Base-by-base conservation (phyloP, 2,113 vertebrate species). In the Marmota monax region DNA sequence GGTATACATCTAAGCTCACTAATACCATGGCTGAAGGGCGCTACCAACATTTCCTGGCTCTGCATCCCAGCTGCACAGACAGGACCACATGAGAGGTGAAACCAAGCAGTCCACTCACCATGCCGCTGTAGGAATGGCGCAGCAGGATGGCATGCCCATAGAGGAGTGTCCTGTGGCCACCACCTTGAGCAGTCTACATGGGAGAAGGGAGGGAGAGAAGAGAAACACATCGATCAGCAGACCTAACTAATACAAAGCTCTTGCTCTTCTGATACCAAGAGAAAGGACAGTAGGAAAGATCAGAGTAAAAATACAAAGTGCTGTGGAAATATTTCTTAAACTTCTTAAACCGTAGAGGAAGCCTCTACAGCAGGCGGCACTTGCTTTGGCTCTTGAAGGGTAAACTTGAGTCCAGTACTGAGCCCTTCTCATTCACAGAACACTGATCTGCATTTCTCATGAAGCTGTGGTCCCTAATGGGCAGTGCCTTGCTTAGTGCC, bases 101-200 rank as follows among this genome's bases (percentile, higher is more conserved):
- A 34, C 8, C 23, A 12, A 53, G 34, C 27, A 2, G 0, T 0
- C 61, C 86, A 98, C 99, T 97, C 97, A 99, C 99, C 99, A 99
- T 99, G 97, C 99, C 99, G 0, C 99, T 99, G 98, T 99, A 99
- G 80, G 99, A 99, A 98, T 99, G 99, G 69, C 99, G 98, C n/a
- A 99, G 98, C 96, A 99, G 93, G 61, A 99, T 99, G 5, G 99
- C 99, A 0, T 99, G 99, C 6, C 99, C 99, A 0, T 99, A 99
- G 39, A 99, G 99, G 5, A 99, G 98, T 0, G 99, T 99, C 48
- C 99, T 99, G 98, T 99, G 99, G 22, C 99, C 99, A 0, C 99
- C 99, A 3, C 99, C 99, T 97, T 99, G 99, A 17, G 99, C 99
- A 37, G 99, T 99, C 99, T 99, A 98, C 90, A 90, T 42, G 48